Evolutionary conservation across 1,140 invertebrate genomes (phyloP), one percentile per base, ranked within the genome.

Genomic region (Drosophila murphyi): DNA sequence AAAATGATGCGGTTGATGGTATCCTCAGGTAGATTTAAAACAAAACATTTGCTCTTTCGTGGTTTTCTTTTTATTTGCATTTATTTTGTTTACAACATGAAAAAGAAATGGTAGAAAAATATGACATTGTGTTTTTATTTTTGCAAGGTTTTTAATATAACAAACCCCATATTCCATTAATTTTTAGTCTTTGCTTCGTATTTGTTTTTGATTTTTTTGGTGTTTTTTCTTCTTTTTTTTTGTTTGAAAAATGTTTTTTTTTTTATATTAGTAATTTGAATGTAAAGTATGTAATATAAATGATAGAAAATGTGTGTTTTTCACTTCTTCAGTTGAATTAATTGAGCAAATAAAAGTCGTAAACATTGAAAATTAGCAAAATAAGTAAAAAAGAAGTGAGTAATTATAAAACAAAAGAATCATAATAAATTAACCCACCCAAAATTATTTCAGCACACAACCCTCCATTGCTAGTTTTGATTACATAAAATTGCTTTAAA

Each of bases 91-190:
- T 64, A 88, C 83, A 88, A 88, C 83, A 89, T 89, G 76, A 83
- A 88, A 88, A 88, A 88, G 80, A 83, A 88, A 83, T 83, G 76
- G 85, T 88, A 88, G 83, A 88, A 88, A 88, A 88, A 88, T 88
- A 88, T 88, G 85, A 83, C 72, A 82, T 86, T 47, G 47, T 79
- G 68, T 59, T 63, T 72, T 52, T 50, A 2, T 41, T 51, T 52
- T 48, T 31, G 56, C 56, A 31, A 47, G 59, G 43, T 55, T 61
- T 76, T 56, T 48, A 52, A 59, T 74, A 87, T 79, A 63, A 50
- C 72, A 78, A 82, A 87, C 71, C 82, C 82, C 64, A 76, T 59
- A 64, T 73, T 76, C 79, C 76, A 73, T 79, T 87, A 85, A 51
- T 55, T 72, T 81, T 87, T 77, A 87, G 82, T 87, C 82, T 87